Conservation (phyloP, 2,888 invertebrate species). For the Yponomeuta cagnagella region DNA sequence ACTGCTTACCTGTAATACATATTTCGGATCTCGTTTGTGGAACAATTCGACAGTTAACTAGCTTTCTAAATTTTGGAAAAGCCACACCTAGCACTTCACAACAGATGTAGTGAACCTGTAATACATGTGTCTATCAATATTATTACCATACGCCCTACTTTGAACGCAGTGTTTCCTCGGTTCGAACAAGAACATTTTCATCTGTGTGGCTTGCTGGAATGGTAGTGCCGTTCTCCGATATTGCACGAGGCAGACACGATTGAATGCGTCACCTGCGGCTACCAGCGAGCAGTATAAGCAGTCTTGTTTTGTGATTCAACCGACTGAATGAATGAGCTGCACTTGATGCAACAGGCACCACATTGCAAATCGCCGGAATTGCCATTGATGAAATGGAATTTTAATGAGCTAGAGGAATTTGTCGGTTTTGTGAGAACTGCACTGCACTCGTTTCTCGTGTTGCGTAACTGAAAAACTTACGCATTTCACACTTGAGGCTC, state of each 20-base stretch:
- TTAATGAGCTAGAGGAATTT: not conserved
- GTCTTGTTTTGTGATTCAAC: conserved; percentile 47
- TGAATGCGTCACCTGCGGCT: conserved; percentile 49
- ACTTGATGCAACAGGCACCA: conserved; percentile 21
- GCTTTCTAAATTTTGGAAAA: conserved; percentile 1
- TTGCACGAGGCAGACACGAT: not conserved
- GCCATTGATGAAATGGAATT: not conserved
- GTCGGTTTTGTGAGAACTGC: not conserved
- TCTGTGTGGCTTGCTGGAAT: not conserved
- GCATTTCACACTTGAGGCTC: not conserved
- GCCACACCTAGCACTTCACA: not conserved
- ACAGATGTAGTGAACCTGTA: not conserved
- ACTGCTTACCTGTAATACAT: not conserved
- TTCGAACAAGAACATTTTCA: not conserved
- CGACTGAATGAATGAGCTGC: conserved; percentile 31
- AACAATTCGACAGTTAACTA: conserved; percentile 10
- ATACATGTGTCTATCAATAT: not conserved
- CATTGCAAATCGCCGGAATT: conserved; percentile 11
- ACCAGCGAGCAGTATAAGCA: conserved; percentile 27
- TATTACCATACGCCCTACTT: not conserved
- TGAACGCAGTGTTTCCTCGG: not conserved
- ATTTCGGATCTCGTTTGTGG: conserved; percentile 7
- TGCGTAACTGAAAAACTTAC: not conserved
- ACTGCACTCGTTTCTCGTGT: not conserved
- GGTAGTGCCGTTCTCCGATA: not conserved